These are phyloP conservation scores for Irena cyanogastra DNA, from an alignment of 2,113 vertebrate genomes.

Conservation along the genomic window DNA sequence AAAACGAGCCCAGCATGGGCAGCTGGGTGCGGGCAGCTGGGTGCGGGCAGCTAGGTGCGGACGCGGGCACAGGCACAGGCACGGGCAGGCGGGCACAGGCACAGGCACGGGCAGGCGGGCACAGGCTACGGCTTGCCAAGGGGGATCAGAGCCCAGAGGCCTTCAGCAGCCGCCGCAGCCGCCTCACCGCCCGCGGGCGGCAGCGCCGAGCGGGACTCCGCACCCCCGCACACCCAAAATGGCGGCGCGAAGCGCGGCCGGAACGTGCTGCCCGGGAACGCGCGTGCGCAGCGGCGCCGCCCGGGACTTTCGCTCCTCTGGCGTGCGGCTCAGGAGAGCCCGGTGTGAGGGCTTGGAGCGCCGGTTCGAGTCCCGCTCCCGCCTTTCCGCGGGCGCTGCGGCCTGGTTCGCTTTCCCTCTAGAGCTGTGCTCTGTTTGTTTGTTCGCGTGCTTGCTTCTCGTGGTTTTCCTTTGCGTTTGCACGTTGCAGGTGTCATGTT, in stretches of 20 bases:
- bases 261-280: fast-evolving
- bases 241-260: fast-evolving
- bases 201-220: fast-evolving
- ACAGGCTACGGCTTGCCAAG: no score
- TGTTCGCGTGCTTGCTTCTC: fast-evolving
- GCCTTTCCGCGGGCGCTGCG: fast-evolving
- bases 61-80: background rate
- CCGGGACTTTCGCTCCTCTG: fast-evolving
- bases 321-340: fast-evolving
- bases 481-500: fast-evolving
- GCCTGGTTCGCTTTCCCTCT: fast-evolving
- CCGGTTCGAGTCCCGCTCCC: background rate
- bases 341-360: fast-evolving
- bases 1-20: no score
- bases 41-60: background rate
- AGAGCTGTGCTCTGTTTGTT: fast-evolving
- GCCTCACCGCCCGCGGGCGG: fast-evolving
- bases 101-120: fast-evolving
- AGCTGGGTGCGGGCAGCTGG: no score
- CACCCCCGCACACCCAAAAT: background rate
- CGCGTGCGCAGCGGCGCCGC: background rate
- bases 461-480: background rate
- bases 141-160: fast-evolving
- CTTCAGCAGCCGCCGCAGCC: background rate
- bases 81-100: fast-evolving